These are phyloP conservation scores for Acanthopagrus latus DNA, from an alignment of 2,797 vertebrate species.

Conservation along the genomic window DNA sequence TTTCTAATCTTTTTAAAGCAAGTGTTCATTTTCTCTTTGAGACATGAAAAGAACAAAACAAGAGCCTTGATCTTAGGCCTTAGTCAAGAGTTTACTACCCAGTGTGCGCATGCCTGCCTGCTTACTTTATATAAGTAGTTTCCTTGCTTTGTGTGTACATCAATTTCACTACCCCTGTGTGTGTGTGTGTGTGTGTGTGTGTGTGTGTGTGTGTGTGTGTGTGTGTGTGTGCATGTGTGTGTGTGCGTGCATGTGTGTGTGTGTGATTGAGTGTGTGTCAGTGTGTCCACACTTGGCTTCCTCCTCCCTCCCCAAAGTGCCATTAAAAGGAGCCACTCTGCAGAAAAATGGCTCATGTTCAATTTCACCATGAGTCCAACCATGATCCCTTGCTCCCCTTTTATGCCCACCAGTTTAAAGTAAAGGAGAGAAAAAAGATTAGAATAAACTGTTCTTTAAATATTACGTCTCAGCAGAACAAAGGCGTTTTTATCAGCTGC, in stretches of 20 bases:
- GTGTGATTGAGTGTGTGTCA: not conserved
- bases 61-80: no score
- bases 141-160: not conserved
- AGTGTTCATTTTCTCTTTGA: no score
- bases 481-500: slow-evolving; percentile 34
- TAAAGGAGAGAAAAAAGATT: slow-evolving; percentile 13
- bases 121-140: not conserved
- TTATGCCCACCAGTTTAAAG: slow-evolving; percentile 38
- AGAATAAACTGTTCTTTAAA: slow-evolving; percentile 45
- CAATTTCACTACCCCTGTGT: not conserved
- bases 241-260: not conserved
- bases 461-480: slow-evolving; percentile 29
- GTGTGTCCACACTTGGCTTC: slow-evolving; percentile 24
- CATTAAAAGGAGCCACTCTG: slow-evolving; percentile 61
- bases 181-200: slow-evolving; percentile 8
- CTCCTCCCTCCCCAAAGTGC: slow-evolving; percentile 54
- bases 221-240: not conserved
- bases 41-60: no score
- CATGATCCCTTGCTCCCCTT: slow-evolving; percentile 42
- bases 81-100: no score
- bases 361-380: slow-evolving; percentile 70
- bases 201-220: slow-evolving; percentile 1
- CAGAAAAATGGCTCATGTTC: slow-evolving; percentile 77
- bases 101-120: no score
- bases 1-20: no score